Evolutionary conservation across 2,888 invertebrate species (phyloP), one percentile per base, ranked within the genome.

Genomic region (Stenodema calcarata): DNA sequence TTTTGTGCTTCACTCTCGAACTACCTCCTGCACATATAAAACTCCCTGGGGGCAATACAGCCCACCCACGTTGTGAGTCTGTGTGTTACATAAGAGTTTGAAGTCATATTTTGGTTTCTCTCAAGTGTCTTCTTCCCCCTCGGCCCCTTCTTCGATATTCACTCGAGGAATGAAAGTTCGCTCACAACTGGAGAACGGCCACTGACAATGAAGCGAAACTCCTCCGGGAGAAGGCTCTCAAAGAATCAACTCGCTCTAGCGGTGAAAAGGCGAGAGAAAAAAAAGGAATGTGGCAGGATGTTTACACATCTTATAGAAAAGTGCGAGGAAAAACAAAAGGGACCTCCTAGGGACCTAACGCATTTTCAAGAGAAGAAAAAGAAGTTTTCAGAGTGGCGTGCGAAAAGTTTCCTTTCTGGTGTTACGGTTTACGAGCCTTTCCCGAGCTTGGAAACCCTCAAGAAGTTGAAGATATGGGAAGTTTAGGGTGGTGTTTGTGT

Each of bases 301-400:
- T 80, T 80, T 80, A 80, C 80, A 80, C 80, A 54, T 80, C 47
- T 28, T 28, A 54, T 54, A n/a, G 28, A 28, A 47, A 80, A 80
- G 80, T 80, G 80, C 41, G 23, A 47, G 80, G 14, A 30, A 54
- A 80, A 80, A 80, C 80, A 80, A 80, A 80, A 76, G 76, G n/a
- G 54, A 16, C 27, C 12, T 54, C 9, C 30, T 23, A 2, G 30
- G 35, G 23, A 69, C 23, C 69, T 28, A 16, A 47, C 47, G 47
- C 47, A 47, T 47, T 47, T 47, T 35, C 47, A 14, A 47, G 16
- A 47, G 12, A 16, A 47, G 47, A 47, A 47, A 47, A 47, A 12
- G 16, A 2, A 12, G 47, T 12, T 16, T n/a, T 12, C 47, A 12
- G 47, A 47, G 47, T 47, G 47, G 12, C 47, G 47, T 16, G 47